A percentile compares a stretch with the other conserved stretches of the same genome.
These are phyloP conservation scores for Drymonia ruficornis DNA, from an alignment of 2,888 invertebrate genomes.

Conservation along the genomic window DNA sequence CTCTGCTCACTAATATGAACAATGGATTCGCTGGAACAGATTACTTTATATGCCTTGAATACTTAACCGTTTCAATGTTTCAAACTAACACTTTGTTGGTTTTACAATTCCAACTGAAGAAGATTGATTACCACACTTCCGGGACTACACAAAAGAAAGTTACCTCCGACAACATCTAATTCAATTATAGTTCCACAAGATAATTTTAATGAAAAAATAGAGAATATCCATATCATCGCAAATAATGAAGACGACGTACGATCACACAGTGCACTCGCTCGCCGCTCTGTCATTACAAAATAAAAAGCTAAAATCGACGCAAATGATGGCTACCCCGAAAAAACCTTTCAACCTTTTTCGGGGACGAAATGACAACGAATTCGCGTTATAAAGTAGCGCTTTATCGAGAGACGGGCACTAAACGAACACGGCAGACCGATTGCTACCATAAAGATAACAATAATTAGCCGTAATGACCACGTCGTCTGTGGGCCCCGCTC, in stretches of 20 bases:
- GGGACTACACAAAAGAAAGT: constrained; percentile 41
- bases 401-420: constrained; percentile 63
- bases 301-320: constrained; percentile 51
- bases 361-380: constrained; percentile 69
- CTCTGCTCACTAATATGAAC: constrained; percentile 63
- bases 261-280: constrained; percentile 54
- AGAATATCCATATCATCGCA: constrained; percentile 76
- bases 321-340: constrained; percentile 45
- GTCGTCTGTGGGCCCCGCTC: constrained; percentile 61
- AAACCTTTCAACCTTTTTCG: constrained; percentile 53
- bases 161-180: constrained; percentile 48
- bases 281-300: constrained; percentile 70
- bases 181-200: constrained; percentile 56
- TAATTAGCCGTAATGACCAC: constrained; percentile 81
- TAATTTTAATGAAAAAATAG: constrained; percentile 58
- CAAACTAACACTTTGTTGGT: constrained; percentile 45
- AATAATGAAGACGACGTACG: constrained; percentile 73
- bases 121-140: constrained; percentile 43
- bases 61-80: constrained; percentile 48
- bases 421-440: constrained; percentile 72
- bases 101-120: constrained; percentile 43
- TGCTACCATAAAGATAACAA: constrained; percentile 83
- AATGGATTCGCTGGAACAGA: constrained; percentile 58
- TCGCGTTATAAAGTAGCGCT: constrained; percentile 69
- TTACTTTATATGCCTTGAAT: constrained; percentile 51